Conservation (phyloP, 2,888 invertebrate species). For the Pollenia angustigena region DNA sequence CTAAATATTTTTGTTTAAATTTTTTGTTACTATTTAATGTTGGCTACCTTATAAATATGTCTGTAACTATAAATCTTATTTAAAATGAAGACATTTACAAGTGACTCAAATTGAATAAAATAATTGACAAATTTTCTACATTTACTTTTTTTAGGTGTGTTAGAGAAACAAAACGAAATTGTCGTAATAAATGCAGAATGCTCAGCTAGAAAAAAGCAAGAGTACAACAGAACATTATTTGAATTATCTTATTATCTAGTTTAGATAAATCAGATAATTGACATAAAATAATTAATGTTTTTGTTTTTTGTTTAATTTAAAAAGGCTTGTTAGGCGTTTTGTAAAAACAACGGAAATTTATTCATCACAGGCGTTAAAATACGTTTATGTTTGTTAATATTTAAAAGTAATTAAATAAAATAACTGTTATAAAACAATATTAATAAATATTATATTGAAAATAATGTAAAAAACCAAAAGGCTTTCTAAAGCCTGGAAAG, state of each 20-base stretch:
- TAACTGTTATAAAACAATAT: background rate
- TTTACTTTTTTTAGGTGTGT: slow-evolving; percentile 40
- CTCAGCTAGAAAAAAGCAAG: slow-evolving; percentile 20
- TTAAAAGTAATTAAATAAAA: background rate
- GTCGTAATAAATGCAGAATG: slow-evolving; percentile 25
- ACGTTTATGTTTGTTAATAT: background rate
- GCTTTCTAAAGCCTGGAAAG: background rate
- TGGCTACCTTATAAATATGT: slow-evolving; percentile 38
- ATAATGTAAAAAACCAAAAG: background rate
- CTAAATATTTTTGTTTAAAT: too few relatives aligned
- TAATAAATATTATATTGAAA: slow-evolving; percentile 15
- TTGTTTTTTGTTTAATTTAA: background rate
- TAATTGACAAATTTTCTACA: slow-evolving; percentile 63
- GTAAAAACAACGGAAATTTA: slow-evolving; percentile 30
- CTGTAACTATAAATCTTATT: slow-evolving; percentile 27
- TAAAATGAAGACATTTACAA: slow-evolving; percentile 49
- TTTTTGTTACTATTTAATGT: too few relatives aligned
- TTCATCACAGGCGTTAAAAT: slow-evolving; percentile 8
- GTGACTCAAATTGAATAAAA: slow-evolving; percentile 24
- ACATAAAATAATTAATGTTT: slow-evolving; percentile 56
- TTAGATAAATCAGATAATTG: slow-evolving; percentile 71
- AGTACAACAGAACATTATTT: slow-evolving; percentile 6
- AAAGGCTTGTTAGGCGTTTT: slow-evolving; percentile 14
- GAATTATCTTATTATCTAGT: slow-evolving; percentile 71
- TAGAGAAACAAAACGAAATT: slow-evolving; percentile 35